Percentiles rank a stretch among this genome's conserved stretches.
These are phyloP conservation scores for Lepus townsendii DNA, from an alignment of 2,797 vertebrate species.

Conservation along the genomic window DNA sequence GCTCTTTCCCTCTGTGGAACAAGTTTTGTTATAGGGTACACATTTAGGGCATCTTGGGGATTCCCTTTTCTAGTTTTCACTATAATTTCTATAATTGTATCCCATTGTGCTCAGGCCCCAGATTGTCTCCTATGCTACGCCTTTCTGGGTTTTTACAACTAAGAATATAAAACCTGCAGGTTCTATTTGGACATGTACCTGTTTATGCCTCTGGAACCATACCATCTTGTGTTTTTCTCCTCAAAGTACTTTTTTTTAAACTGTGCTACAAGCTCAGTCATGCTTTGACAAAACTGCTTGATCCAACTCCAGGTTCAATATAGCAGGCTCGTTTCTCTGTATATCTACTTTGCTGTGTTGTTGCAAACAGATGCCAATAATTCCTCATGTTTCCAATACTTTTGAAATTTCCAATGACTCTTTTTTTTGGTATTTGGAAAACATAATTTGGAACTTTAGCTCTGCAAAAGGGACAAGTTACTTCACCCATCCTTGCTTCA, in stretches of 20 bases:
- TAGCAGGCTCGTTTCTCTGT: neutral
- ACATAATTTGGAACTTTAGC: neutral
- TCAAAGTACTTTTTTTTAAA: neutral
- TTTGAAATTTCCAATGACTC: conserved; percentile 15
- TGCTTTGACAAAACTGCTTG: neutral
- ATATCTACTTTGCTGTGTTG: neutral
- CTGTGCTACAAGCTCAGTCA: neutral
- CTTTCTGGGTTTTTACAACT: neutral
- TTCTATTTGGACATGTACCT: neutral
- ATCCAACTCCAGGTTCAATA: neutral
- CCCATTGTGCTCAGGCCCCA: neutral
- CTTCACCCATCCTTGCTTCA: neutral
- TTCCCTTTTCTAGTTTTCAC: neutral
- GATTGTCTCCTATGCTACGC: neutral
- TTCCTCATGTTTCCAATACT: conserved; percentile 10
- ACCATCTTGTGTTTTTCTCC: neutral
- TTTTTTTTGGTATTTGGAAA: neutral
- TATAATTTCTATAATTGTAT: neutral
- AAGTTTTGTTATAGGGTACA: conserved; percentile 35
- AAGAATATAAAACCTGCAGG: neutral
- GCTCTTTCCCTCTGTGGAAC: neutral
- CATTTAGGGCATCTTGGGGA: neutral
- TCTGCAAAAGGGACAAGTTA: neutral
- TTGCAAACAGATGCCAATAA: neutral
- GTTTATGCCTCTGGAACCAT: neutral